These are phyloP conservation scores for Melanerpes aurifrons DNA, from an alignment of 2,113 vertebrate species.

Conservation along the genomic window DNA sequence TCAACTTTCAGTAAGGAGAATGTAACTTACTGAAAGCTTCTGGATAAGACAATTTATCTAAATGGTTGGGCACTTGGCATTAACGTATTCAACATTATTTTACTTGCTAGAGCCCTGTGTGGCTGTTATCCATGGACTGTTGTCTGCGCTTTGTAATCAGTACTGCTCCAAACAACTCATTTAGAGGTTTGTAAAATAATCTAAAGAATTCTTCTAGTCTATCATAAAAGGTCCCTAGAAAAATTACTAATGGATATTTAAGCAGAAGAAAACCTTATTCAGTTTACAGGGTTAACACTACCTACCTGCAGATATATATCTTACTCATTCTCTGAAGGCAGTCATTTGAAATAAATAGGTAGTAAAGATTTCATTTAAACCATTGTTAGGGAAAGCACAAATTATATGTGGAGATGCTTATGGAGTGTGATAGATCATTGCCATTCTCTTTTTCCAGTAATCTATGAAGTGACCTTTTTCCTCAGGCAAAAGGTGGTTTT, in stretches of 20 bases:
- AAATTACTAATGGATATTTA: not conserved
- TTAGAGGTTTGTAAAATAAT: not conserved
- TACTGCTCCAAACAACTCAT: not conserved
- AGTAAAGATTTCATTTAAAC: not conserved
- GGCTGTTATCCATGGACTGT: not conserved
- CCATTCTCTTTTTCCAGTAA: not conserved
- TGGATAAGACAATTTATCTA: slow-evolving; percentile 58
- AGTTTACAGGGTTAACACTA: not conserved
- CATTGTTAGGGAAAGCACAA: not conserved
- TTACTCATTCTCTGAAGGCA: not conserved
- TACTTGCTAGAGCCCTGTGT: not conserved
- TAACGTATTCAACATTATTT: slow-evolving; percentile 57
- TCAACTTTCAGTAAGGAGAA: slow-evolving; percentile 38
- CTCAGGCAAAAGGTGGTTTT: not conserved
- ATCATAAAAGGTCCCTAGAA: not conserved
- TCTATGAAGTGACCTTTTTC: not conserved
- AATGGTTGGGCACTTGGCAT: slow-evolving; percentile 48
- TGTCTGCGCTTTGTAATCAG: not conserved
- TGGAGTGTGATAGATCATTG: not conserved
- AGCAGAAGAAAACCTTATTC: not conserved
- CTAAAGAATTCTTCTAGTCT: not conserved
- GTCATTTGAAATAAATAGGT: not conserved
- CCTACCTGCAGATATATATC: not conserved
- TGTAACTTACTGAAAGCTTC: slow-evolving; percentile 15
- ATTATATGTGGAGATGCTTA: not conserved